Conservation (phyloP, 2,888 invertebrate species). For the Rhamphomyia laevipes region DNA sequence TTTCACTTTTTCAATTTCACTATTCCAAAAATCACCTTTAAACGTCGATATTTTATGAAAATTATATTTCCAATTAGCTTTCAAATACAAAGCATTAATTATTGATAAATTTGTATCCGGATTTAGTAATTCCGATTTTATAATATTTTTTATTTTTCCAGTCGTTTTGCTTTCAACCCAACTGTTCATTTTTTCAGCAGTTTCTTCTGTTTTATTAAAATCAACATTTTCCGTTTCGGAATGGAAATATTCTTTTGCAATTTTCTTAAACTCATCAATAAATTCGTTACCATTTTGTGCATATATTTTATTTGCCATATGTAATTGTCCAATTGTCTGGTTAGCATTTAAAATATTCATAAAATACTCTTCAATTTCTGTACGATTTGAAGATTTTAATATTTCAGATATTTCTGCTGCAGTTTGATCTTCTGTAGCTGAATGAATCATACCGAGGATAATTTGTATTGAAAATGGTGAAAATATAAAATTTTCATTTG, state of each 20-base stretch:
- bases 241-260: conserved; percentile 47
- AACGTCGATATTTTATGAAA: conserved; percentile 47
- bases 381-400: conserved; percentile 28
- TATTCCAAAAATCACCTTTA: conserved; percentile 51
- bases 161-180: conserved; percentile 71
- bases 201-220: conserved; percentile 40
- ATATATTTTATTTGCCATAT: conserved; percentile 59
- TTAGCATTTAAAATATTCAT: conserved; percentile 8
- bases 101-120: conserved; percentile 50
- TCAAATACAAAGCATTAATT: conserved; percentile 72
- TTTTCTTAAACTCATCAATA: conserved; percentile 40
- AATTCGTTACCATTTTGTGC: conserved; percentile 43
- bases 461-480: conserved; percentile 61
- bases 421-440: conserved; percentile 51
- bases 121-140: conserved; percentile 45
- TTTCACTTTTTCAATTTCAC: conserved; percentile 39
- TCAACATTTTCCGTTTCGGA: conserved; percentile 49
- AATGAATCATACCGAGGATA: conserved; percentile 52
- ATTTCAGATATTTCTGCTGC: conserved; percentile 43
- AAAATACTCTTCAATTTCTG: conserved; percentile 6
- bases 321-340: conserved; percentile 16
- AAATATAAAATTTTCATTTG: conserved; percentile 48
- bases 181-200: conserved; percentile 50
- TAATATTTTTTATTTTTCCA: conserved; percentile 61
- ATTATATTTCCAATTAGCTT: conserved; percentile 57